These are phyloP conservation scores for Macrochelys suwanniensis DNA, from an alignment of 2,797 vertebrate genomes.

Conservation along the genomic window DNA sequence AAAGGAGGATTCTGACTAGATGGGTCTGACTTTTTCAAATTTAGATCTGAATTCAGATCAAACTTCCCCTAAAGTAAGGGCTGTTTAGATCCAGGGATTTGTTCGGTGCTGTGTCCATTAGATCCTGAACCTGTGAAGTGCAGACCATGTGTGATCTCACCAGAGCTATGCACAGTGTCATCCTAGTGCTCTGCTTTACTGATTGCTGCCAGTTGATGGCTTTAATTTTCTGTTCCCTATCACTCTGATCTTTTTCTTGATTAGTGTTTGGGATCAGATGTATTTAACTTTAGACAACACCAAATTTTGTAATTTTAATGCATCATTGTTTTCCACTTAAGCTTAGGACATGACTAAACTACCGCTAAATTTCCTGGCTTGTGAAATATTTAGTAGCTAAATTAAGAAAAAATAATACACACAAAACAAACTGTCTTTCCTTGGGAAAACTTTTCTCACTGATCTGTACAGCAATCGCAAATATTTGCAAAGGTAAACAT, in stretches of 20 bases:
- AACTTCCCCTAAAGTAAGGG: neutral
- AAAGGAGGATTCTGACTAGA: fast-evolving
- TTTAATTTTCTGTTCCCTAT: slow-evolving; percentile 42
- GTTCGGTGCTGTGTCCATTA: neutral
- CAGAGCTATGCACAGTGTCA: neutral
- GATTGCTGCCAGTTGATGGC: neutral
- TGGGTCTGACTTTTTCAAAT: neutral
- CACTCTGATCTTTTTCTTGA: slow-evolving; percentile 30
- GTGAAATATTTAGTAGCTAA: slow-evolving; percentile 5
- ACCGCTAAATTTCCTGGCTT: neutral
- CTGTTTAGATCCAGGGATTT: neutral
- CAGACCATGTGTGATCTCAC: neutral
- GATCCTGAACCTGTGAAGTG: neutral
- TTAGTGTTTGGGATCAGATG: neutral
- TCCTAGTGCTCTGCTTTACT: slow-evolving; percentile 12
- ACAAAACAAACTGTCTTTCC: slow-evolving; percentile 36
- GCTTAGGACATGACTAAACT: neutral
- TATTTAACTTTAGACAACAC: neutral
- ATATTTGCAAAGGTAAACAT: slow-evolving; percentile 65
- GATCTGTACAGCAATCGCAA: slow-evolving; percentile 59
- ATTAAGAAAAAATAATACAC: slow-evolving; percentile 14
- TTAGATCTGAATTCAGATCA: neutral
- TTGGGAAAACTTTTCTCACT: slow-evolving; percentile 22
- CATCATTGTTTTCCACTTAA: neutral
- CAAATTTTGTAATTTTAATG: neutral